Evolutionary conservation across 2,797 vertebrate genomes (phyloP), one percentile per base, ranked within the genome.

Genomic region (Sandelia bainsii): DNA sequence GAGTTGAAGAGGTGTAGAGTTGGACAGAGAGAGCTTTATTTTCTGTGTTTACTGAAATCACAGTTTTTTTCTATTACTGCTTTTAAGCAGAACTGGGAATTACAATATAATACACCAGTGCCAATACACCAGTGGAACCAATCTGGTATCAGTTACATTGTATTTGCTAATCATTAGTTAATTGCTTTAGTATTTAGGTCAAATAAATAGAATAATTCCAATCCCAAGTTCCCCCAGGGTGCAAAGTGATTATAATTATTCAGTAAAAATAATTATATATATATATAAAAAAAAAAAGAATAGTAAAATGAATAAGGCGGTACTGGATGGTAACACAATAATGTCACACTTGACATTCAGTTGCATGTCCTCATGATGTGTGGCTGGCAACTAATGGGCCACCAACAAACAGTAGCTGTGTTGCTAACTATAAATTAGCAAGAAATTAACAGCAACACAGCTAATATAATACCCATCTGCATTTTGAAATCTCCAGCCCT

Each of bases 1-100:
- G 77, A 57, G 53, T 34, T 75, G 83, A 72, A 61, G 77, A 86
- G 80, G 68, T 74, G 74, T 54, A n/a, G 42, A 75, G 83, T 60
- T 70, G 81, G 79, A 84, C 37, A 23, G 27, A 12, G 34, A 73
- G 61, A 74, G 70, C 68, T 80, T 79, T 52, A 69, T 75, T 66
- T 69, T 75, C 60, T 63, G 3, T 63, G 25, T 80, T 81, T 68
- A 34, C 63, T 82, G 57, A 60, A 72, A 27, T 54, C 45, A 29
- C 22, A 70, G 63, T n/a, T 14, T 48, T n/a, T 54, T 52, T 59
- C 61, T 57, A 17, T 80, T 61, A 69, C 50, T 75, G 72, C 64
- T 67, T 72, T 85, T 46, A 77, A 79, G 46, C 72, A 62, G 60
- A 75, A 39, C 66, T 67, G 42, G 19, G 65, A 81, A 66, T 82